Base-by-base conservation (phyloP, 2,797 vertebrate genomes). In the Catamblyrhynchus diadema region DNA sequence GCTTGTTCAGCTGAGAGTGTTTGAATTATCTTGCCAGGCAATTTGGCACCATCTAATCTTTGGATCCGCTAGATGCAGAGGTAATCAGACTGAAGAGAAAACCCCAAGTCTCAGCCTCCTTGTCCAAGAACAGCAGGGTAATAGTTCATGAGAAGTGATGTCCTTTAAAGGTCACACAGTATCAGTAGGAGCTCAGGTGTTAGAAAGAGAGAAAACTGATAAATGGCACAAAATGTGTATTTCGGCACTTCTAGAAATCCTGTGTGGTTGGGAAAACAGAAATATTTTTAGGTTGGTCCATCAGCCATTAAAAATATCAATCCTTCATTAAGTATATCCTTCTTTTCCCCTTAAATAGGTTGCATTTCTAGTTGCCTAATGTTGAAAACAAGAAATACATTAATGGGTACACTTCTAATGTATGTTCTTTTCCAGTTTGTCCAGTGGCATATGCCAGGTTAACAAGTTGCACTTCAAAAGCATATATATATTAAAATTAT, bases 21-120 rank as follows among this genome's bases (percentile, higher is more conserved):
- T 41, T 86, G 71, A 41, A 72, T 80, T 39, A 35, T 57, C 88
- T 77, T 90, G 72, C 86, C 62, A 65, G 74, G 64, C 32, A 84
- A 30, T 86, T 95, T 97, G 85, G 86, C 81, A 94, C 47, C 8
- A 19, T 45, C 12, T 15, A 80, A 48, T 42, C 48, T 84, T 94
- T 81, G 94, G 81, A 92, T 81, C 80, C 3, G 2, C 81, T 94
- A 39, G 48, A 57, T 60, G 80, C 44, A 35, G 86, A 91, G 69
- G 23, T 51, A 88, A 44, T 74, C 71, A 91, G 22, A 70, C 9
- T 12, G 1, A 71, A 48, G n/a, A 92, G 81, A 39, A 83, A 81
- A 92, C 56, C 6, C 4, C 9, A 91, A 21, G 17, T 69, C 82
- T 94, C 65, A 45, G 27, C 37, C 47, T 53, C 37, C 35, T 60